These are phyloP conservation scores for Mycteria americana DNA, from an alignment of 2,797 vertebrate species.

Conservation along the genomic window DNA sequence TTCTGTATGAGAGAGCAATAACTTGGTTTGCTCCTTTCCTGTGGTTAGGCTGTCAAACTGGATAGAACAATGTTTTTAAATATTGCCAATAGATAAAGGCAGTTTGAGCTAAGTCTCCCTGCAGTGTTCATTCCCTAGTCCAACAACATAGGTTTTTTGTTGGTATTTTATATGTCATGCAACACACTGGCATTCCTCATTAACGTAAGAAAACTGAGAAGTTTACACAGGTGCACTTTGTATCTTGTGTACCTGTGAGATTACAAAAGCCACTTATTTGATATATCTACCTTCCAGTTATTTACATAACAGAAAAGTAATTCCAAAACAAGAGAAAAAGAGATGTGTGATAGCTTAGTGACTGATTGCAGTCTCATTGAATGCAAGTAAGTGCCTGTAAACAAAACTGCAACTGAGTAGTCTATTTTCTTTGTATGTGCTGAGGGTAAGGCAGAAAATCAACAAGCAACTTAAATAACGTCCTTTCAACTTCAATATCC, in stretches of 20 bases:
- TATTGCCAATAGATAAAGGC: not conserved
- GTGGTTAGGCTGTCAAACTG: not conserved
- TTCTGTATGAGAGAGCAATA: not conserved
- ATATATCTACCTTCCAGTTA: not conserved
- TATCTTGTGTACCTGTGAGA: not conserved
- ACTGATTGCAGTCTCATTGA: constrained; percentile 1
- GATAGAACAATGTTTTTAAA: not conserved
- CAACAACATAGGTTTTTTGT: not conserved
- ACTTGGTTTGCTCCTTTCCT: not conserved
- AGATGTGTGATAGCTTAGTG: not conserved
- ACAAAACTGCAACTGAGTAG: not conserved
- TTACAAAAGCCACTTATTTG: constrained; percentile 16
- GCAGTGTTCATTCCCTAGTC: not conserved
- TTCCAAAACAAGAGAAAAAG: not conserved
- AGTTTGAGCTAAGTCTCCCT: not conserved
- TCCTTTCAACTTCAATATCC: not conserved
- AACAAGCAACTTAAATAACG: not conserved
- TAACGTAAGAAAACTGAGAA: not conserved
- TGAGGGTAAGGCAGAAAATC: not conserved
- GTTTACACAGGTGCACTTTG: not conserved
- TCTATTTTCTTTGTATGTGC: constrained; percentile 19
- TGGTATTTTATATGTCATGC: not conserved
- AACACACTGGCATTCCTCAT: not conserved
- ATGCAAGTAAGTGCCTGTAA: not conserved
- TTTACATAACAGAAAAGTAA: constrained; percentile 1